These are phyloP conservation scores for Drosophila putrida DNA, from an alignment of 2,888 invertebrate genomes.

Conservation along the genomic window DNA sequence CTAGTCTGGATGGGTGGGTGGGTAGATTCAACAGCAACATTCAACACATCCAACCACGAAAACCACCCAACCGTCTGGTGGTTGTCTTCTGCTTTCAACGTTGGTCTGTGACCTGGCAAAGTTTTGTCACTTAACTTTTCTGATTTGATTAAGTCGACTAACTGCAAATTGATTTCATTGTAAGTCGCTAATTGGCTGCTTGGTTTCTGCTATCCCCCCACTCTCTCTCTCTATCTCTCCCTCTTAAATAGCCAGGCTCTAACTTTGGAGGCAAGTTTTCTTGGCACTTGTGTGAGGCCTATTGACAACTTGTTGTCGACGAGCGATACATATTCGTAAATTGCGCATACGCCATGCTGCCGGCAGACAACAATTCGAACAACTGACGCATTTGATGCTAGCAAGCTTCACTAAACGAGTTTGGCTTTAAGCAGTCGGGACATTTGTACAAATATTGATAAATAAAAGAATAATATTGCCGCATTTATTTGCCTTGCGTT, in stretches of 20 bases:
- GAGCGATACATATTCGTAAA: slow-evolving; percentile 12
- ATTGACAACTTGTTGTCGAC: slow-evolving; percentile 15
- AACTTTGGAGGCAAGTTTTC: slow-evolving; percentile 45
- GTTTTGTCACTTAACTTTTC: slow-evolving; percentile 74
- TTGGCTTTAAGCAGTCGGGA: slow-evolving; percentile 19
- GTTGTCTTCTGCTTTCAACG: slow-evolving; percentile 9
- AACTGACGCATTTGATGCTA: slow-evolving; percentile 19
- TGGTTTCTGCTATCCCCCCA: slow-evolving; percentile 18
- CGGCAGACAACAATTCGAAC: slow-evolving; percentile 11
- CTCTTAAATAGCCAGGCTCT: background rate
- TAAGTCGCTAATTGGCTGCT: slow-evolving; percentile 70
- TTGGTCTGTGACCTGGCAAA: slow-evolving; percentile 42
- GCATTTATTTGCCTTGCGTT: slow-evolving; percentile 35
- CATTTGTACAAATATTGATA: slow-evolving; percentile 70
- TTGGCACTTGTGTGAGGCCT: slow-evolving; percentile 7
- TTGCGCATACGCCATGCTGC: slow-evolving; percentile 50
- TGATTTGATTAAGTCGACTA: slow-evolving; percentile 74
- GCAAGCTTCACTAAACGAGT: slow-evolving; percentile 16
- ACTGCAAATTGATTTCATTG: slow-evolving; percentile 75
- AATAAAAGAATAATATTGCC: slow-evolving; percentile 42
- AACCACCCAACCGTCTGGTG: slow-evolving; percentile 1
- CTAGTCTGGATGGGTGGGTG: background rate
- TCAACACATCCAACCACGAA: background rate
- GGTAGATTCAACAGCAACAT: too few species aligned
- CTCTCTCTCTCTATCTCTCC: background rate